These are phyloP conservation scores for Latrodectus elegans DNA, from an alignment of 2,888 invertebrate species.

Conservation along the genomic window DNA sequence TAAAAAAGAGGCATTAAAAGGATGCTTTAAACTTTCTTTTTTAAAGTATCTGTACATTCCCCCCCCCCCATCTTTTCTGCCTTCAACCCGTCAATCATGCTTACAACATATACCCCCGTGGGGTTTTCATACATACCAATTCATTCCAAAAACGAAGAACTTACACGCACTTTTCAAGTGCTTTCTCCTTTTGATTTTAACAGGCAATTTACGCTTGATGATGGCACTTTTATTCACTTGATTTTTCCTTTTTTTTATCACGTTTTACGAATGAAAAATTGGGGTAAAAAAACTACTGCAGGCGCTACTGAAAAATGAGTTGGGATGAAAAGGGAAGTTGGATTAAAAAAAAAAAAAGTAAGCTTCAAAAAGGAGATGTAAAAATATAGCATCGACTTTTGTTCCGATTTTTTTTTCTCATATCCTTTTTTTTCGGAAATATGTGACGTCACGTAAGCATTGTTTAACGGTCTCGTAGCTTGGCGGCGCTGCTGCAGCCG, in stretches of 20 bases:
- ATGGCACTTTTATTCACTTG: constrained; percentile 38
- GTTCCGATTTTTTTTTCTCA: constrained; percentile 29
- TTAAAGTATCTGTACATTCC: too few relatives aligned
- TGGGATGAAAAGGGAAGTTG: not conserved
- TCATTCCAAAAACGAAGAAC: constrained; percentile 7
- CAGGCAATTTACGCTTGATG: constrained; percentile 60
- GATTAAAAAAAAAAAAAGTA: constrained; percentile 14
- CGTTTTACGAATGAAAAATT: not conserved
- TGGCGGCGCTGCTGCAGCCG: constrained; percentile 39
- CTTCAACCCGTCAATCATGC: not conserved
- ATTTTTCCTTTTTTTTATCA: constrained; percentile 8
- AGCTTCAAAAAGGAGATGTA: constrained; percentile 36
- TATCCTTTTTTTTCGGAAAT: constrained; percentile 14
- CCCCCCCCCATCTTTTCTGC: not conserved
- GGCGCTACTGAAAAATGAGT: constrained; percentile 57
- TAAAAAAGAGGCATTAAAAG: too few relatives aligned
- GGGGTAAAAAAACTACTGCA: constrained; percentile 17
- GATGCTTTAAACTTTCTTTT: too few relatives aligned
- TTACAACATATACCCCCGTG: not conserved
- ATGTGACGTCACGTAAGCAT: constrained; percentile 45
- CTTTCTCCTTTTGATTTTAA: constrained; percentile 31
- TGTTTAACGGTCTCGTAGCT: constrained; percentile 24
- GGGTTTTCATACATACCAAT: constrained; percentile 23
- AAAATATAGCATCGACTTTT: constrained; percentile 65
- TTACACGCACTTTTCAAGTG: constrained; percentile 11